Base-by-base conservation (phyloP, 2,888 invertebrate genomes). In the Craniophora ligustri region DNA sequence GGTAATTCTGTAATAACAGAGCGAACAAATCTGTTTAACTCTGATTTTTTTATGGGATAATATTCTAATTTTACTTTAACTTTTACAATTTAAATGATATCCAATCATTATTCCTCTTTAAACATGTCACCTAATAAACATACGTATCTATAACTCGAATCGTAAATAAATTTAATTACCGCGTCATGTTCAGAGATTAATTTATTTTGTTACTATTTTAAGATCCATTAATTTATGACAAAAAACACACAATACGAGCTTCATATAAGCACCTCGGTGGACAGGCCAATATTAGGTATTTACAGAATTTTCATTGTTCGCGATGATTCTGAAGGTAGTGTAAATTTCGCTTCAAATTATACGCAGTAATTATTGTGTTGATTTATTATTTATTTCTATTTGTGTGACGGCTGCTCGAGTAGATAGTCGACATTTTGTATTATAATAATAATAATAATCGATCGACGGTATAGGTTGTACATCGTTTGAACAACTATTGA, bases 401-500 rank as follows among this genome's bases (percentile, higher is more conserved):
- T 60, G 68, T 79, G 71, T 75, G 61, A 68, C 73, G 55, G 59
- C 76, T 74, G 68, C 75, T 79, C 69, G 58, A 84, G 82, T 86
- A 84, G 85, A 84, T 85, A 87, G 84, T 79, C 72, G 67, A 76
- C 78, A 75, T 82, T 87, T 82, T 84, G 77, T 79, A 77, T 76
- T 78, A 18, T 26, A 26, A 46, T 78, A 73, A 67, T 78, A 75
- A 74, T 72, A 73, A 67, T 78, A 75, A 74, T 72, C 71, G 58
- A 82, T 85, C 82, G 79, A 85, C 81, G 83, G 76, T 79, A 82
- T 88, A 87, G 88, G 87, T 89, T 91, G 89, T 90, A 90, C 75
- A 88, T 86, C 88, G 88, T 91, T 91, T 88, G 84, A 81, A 86
- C 73, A 80, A 87, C 77, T 86, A 83, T 86, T 91, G 86, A 89